These are phyloP conservation scores for Clamator glandarius DNA, from an alignment of 2,797 vertebrate genomes.

Conservation along the genomic window DNA sequence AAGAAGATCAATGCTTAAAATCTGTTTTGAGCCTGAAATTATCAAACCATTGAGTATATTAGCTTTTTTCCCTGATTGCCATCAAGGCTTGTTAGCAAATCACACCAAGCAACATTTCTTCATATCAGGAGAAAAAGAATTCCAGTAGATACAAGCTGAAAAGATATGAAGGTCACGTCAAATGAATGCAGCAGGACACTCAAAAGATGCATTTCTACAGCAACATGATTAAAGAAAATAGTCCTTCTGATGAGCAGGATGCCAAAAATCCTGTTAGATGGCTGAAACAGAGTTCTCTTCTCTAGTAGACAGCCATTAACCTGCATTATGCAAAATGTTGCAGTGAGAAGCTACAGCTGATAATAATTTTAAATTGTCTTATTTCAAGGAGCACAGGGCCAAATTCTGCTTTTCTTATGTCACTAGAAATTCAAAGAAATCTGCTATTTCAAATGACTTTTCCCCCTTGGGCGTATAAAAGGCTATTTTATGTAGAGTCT, in stretches of 20 bases:
- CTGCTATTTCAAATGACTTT: neutral
- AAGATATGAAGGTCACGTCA: neutral
- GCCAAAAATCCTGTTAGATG: neutral
- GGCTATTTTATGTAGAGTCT: neutral
- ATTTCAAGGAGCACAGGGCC: neutral
- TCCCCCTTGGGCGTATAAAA: neutral
- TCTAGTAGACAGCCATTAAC: neutral
- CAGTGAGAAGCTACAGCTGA: neutral
- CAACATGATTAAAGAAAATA: neutral
- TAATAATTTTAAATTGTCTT: neutral
- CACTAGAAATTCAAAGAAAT: neutral
- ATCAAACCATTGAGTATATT: neutral
- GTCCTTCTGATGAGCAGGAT: neutral
- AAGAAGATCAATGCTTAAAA: conserved; percentile 44
- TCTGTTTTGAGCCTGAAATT: conserved; percentile 27
- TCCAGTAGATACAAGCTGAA: neutral
- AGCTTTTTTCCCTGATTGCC: neutral
- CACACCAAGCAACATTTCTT: neutral
- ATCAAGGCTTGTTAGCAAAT: conserved; percentile 1
- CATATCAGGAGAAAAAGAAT: neutral
- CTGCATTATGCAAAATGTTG: neutral
- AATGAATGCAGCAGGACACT: neutral
- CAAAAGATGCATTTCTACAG: neutral
- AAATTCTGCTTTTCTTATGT: neutral
- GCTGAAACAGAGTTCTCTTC: neutral